Evolutionary conservation across 2,797 vertebrate genomes (phyloP), one percentile per base, ranked within the genome.

Genomic region (Arrhamphus sclerolepis): DNA sequence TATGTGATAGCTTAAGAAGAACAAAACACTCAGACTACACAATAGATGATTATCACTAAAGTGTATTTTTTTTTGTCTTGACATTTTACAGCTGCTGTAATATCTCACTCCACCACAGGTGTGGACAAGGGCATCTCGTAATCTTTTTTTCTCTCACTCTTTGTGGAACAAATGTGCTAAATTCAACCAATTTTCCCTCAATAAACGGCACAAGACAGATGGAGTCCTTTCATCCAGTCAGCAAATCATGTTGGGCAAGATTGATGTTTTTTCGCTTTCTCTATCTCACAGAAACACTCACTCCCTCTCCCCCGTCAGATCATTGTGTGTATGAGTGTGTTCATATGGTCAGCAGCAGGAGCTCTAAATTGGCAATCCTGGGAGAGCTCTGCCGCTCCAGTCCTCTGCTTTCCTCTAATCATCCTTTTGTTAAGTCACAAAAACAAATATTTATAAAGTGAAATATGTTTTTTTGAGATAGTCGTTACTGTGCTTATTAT

Each of bases 181-280:
- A 87, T 82, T 79, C 70, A 65, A 83, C 71, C 80, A 72, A 84
- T 88, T 84, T 82, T 79, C 70, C 66, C 53, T 75, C 87, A 85
- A 89, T 87, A 86, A 89, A 87, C 70, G 80, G 75, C 77, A 72
- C 69, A 84, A 85, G 85, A 89, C 84, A 83, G 86, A 91, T 89
- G 86, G 84, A 86, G 81, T 61, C 75, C 87, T 89, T 91, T 88
- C 86, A 84, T 75, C 70, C 81, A 87, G 82, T 90, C 86, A 84
- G 80, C 84, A 89, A 90, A 91, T 89, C 87, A 88, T 60, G 82
- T 89, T 85, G 84, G 75, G 62, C 43, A 83, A 86, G 86, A 90
- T 86, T 89, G 87, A 89, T 89, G 83, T 85, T 81, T 79, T 56
- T 60, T 73, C 6, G 11, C 72, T 71, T 64, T 81, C 73, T 61